These are phyloP conservation scores for Drosophila miranda DNA, from an alignment of 1,140 invertebrate genomes.

Conservation along the genomic window DNA sequence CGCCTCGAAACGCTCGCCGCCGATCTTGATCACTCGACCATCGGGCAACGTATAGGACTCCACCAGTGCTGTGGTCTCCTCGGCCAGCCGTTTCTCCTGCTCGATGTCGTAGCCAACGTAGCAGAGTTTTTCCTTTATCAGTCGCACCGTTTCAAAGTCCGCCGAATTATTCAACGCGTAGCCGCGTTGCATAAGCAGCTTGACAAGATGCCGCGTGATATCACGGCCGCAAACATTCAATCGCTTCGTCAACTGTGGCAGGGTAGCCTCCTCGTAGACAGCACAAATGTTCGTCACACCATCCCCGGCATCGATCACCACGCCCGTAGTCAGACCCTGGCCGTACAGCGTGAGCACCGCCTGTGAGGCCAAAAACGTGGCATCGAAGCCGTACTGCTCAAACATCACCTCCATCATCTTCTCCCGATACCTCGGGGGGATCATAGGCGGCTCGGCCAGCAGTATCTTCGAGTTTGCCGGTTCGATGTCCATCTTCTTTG, in stretches of 20 bases:
- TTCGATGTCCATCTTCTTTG: conserved; percentile 98
- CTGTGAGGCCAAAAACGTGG: conserved; percentile 98
- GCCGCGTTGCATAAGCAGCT: conserved; percentile 95
- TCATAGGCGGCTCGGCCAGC: conserved; percentile 99
- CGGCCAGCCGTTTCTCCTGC: conserved; percentile 97
- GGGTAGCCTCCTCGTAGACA: conserved; percentile 98
- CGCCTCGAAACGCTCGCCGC: conserved; percentile 98
- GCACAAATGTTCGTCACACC: conserved; percentile 99
- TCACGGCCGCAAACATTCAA: conserved; percentile 99
- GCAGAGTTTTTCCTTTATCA: conserved; percentile 99
- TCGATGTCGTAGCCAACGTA: conserved; percentile 99
- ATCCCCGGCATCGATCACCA: conserved; percentile 99
- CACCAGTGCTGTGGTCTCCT: conserved; percentile 99
- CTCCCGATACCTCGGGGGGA: conserved; percentile 98
- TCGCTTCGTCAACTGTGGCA: conserved; percentile 96
- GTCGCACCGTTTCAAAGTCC: conserved; percentile 99
- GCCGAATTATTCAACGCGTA: conserved; percentile 99
- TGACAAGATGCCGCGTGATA: conserved; percentile 99
- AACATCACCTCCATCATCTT: conserved; percentile 99
- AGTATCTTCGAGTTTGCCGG: conserved; percentile 97
- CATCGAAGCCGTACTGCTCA: conserved; percentile 98
- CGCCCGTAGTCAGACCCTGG: conserved; percentile 98
- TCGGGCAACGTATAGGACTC: conserved; percentile 99
- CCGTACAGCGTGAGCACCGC: conserved; percentile 99
- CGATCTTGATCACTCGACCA: conserved; percentile 98